Conservation (phyloP, 1,140 invertebrate species). For the Polypedilum vanderplanki region DNA sequence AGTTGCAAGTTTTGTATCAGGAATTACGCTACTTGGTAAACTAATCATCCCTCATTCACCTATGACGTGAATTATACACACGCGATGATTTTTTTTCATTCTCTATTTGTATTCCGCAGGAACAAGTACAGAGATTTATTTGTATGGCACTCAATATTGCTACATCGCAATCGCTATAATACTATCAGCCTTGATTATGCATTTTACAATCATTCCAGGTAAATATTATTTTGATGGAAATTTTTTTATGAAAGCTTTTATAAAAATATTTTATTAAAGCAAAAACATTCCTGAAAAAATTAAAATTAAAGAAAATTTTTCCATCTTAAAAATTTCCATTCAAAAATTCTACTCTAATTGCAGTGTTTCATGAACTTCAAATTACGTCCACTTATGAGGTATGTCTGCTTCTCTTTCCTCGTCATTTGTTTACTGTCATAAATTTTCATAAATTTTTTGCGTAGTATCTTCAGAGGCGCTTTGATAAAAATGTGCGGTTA, state of each 20-base stretch:
- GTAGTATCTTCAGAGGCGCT: background rate
- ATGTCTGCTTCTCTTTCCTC: slow-evolving; percentile 34
- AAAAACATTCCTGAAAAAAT: no score
- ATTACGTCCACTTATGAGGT: slow-evolving; percentile 85
- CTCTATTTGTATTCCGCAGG: slow-evolving; percentile 43
- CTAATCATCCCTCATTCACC: background rate
- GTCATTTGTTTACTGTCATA: slow-evolving; percentile 30
- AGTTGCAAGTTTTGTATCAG: slow-evolving; percentile 66
- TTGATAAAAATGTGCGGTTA: background rate
- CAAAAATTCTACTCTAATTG: no score
- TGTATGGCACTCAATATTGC: slow-evolving; percentile 52
- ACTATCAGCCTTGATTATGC: slow-evolving; percentile 46
- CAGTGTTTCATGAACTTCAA: slow-evolving; percentile 74
- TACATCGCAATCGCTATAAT: slow-evolving; percentile 46
- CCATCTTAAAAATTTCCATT: no score
- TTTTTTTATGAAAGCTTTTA: no score
- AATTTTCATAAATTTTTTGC: slow-evolving; percentile 38
- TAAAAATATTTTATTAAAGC: no score
- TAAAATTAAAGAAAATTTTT: no score
- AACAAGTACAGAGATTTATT: slow-evolving; percentile 78
- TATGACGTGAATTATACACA: no score
- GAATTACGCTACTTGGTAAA: slow-evolving; percentile 50
- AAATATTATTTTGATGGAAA: no score
- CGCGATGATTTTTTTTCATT: no score
- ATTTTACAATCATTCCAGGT: slow-evolving; percentile 56